Base-by-base conservation (phyloP, 2,888 invertebrate species). In the Eupithecia insigniata region DNA sequence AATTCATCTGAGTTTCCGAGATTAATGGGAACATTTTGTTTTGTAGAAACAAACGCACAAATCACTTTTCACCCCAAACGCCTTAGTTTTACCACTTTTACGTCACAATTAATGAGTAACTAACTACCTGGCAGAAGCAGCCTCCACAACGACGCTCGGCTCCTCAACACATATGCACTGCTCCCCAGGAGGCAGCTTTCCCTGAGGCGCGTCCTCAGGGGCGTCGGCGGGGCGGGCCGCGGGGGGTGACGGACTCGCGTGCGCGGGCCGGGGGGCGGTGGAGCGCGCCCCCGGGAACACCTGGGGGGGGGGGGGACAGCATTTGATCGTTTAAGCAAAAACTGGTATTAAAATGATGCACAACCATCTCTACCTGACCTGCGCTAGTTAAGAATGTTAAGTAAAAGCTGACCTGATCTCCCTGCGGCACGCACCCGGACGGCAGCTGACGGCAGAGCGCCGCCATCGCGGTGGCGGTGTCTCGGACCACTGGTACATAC, bases 391-490 rank as follows among this genome's bases (percentile, higher is more conserved):
- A 39, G 39, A 16, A 39, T 39, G 39, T 5, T 5, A 7, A 8
- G 4, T 39, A 0, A 16, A 39, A 32, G 2, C 18, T 61, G 18
- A 61, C 61, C 61, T 61, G 83, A 76, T 76, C 87, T 0, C 85
- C 83, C 67, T 84, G 81, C 72, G 65, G 73, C 67, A 16, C 77
- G 77, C 30, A 74, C 26, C 62, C 69, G 70, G 70, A 18, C 7
- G 88, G 90, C 58, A 89, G 77, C 79, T 88, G 86, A 75, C 87
- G 85, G 82, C 93, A 93, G 18, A 93, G 83, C 67, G 82, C 84
- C 0, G 91, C 93, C 90, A 93, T 91, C 22, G 92, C 93, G 1
- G 88, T 88, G 0, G 93, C 93, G 22, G 88, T 84, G 69, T 92
- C 92, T 4, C 93, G 89, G 1, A 93, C 90, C 77, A 83, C 93